Base-by-base conservation (phyloP, 2,797 vertebrate species). In the Babyrousa celebensis region DNA sequence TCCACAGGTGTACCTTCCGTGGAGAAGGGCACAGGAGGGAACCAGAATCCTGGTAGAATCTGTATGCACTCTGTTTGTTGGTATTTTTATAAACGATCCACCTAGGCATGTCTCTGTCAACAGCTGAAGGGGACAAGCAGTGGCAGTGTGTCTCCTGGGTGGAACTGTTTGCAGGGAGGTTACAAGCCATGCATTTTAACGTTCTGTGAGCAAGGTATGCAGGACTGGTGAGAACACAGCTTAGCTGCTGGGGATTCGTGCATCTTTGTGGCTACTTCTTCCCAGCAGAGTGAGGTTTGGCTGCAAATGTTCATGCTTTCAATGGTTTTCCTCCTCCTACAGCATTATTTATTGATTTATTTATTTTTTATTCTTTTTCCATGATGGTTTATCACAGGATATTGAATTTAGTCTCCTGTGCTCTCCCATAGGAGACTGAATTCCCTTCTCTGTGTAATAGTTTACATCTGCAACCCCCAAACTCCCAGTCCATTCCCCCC, bases 131-230 rank as follows among this genome's bases (percentile, higher is more conserved):
- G n/a, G 23, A 29, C 0, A 1, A 10, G 2, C 5, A 1, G 2
- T 1, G 21, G 17, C n/a, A 12, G 6, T 21, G 6, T n/a, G 1
- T n/a, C 6, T 18, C 25, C 3, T 0, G 2, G 25, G 6, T 17
- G 32, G 27, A 40, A 23, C 3, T 7, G 5, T 17, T 65, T 29
- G 36, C 23, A 16, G 6, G 79, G 15, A 72, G 9, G 67, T 72
- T 48, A 20, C 0, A 0, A 15, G 6, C 60, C 65, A 7, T 5
- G n/a, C 0, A 0, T 17, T 72, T n/a, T 36, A 71, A 48, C 58
- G 21, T 65, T 2, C 0, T 21, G 11, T 1, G 4, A 4, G 43
- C 17, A 8, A 2, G 0, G 15, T 20, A 43, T 3, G 32, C 70
- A 40, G 18, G 70, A 17, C 9, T 5, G 3, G 8, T 14, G 10